These are phyloP conservation scores for Phataginus tetradactyla DNA, from an alignment of 2,797 vertebrate genomes.

Conservation along the genomic window DNA sequence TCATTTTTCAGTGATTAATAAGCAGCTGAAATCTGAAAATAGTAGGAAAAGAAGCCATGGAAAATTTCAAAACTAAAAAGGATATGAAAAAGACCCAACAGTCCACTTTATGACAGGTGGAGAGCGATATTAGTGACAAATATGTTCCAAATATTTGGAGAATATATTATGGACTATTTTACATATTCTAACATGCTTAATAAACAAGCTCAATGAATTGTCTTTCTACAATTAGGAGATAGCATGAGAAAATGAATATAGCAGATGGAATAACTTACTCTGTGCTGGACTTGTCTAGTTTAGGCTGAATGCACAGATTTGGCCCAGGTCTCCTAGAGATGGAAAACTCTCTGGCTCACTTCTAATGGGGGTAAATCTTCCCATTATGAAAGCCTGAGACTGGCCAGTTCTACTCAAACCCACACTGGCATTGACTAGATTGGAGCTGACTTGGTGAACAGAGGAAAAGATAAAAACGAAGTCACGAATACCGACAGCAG, in stretches of 20 bases:
- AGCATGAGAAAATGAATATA: not conserved
- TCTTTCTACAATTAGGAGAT: not conserved
- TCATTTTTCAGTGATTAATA: slow-evolving; percentile 9
- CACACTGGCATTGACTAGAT: not conserved
- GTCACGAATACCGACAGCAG: not conserved
- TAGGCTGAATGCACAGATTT: not conserved
- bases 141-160: not conserved
- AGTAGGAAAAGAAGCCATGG: slow-evolving; percentile 19
- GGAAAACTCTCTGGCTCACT: not conserved
- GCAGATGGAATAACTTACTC: not conserved
- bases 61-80: slow-evolving; percentile 30
- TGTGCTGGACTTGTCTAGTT: not conserved
- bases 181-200: not conserved
- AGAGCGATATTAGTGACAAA: not conserved
- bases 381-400: not conserved
- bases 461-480: not conserved
- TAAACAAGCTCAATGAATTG: not conserved
- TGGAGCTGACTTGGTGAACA: not conserved
- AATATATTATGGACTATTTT: not conserved
- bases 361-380: not conserved
- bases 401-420: not conserved
- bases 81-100: not conserved
- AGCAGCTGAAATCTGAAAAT: not conserved
- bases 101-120: not conserved
- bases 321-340: not conserved